Evolutionary conservation across 2,797 vertebrate genomes (phyloP), one percentile per base, ranked within the genome.

Genomic region (Bovichtus variegatus): DNA sequence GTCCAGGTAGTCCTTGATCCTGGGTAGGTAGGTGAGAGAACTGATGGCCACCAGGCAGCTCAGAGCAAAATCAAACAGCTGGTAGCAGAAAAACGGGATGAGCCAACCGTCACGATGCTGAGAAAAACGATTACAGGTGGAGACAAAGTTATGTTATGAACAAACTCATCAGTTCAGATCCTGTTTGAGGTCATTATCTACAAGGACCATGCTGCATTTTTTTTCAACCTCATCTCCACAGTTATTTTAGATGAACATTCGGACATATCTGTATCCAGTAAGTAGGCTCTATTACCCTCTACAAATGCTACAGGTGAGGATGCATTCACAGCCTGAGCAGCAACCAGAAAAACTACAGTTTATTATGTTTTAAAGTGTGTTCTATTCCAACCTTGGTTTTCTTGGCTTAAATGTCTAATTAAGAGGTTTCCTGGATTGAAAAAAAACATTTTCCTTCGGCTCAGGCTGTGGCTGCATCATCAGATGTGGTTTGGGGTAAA

Each of bases 1-100:
- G 85, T 98, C 96, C 95, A 99, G 89, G 81, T 99, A 99, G 88
- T 99, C 97, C 91, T 98, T 98, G 92, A 99, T 99, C 94, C 96
- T 95, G 71, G 98, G 97, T 70, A 99, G 94, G 83, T 99, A 99
- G 50, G 98, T 99, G 82, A 99, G 95, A 74, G 97, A 99, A 79
- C 98, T 99, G 94, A 99, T 96, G 81, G 98, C 97, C 90, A 99
- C 97, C 91, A 99, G 94, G 86, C 98, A 99, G 89, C 96, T 98
- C 84, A 99, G 95, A 76, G 98, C 97, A 51, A 99, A 99, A 93
- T 99, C 98, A 94, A 99, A 99, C 72, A 99, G 94, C 87, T 99
- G 98, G 91, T 98, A 99, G 95, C 98, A 99, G 94, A 99, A 98
- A 92, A 99, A 99, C 0, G 98, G 98, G 75, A 99, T 98, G 91